Conservation (phyloP, 2,113 vertebrate genomes). For the Dolichallabes microphthalmus region DNA sequence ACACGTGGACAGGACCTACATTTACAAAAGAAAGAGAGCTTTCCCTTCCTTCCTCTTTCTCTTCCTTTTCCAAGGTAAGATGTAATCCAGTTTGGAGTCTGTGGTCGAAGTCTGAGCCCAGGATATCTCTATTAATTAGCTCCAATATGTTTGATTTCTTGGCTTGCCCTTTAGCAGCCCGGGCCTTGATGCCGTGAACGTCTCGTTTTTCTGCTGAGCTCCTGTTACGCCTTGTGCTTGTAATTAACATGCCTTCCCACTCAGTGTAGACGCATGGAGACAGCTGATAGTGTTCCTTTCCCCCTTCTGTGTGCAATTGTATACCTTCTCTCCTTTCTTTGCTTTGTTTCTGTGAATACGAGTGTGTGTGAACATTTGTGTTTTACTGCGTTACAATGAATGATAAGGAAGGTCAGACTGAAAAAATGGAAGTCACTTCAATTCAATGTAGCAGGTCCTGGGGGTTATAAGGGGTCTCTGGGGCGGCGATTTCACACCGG, state of each 20-base stretch:
- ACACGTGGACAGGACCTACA: background rate
- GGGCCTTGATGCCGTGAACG: conserved; percentile 56
- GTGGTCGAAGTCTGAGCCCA: conserved; percentile 61
- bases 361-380: conserved; percentile 36
- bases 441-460: conserved; percentile 1
- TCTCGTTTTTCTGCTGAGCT: conserved; percentile 41
- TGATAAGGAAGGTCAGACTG: conserved; percentile 71
- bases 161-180: conserved; percentile 49
- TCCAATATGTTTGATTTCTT: conserved; percentile 66
- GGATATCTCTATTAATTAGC: conserved; percentile 65
- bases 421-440: conserved; percentile 71
- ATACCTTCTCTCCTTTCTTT: conserved; percentile 2
- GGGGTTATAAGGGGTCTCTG: background rate
- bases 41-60: conserved; percentile 26
- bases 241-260: conserved; percentile 51
- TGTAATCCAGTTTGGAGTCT: conserved; percentile 61
- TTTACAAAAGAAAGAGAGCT: conserved; percentile 31
- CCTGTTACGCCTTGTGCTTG: conserved; percentile 41
- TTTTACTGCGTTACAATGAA: conserved; percentile 55
- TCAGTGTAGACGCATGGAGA: conserved; percentile 40
- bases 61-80: conserved; percentile 47
- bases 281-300: conserved; percentile 41
- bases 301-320: conserved; percentile 6
- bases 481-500: background rate
- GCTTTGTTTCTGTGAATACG: background rate